These are phyloP conservation scores for Sinopyrophorus schimmeli DNA, from an alignment of 2,888 invertebrate genomes.

Conservation along the genomic window DNA sequence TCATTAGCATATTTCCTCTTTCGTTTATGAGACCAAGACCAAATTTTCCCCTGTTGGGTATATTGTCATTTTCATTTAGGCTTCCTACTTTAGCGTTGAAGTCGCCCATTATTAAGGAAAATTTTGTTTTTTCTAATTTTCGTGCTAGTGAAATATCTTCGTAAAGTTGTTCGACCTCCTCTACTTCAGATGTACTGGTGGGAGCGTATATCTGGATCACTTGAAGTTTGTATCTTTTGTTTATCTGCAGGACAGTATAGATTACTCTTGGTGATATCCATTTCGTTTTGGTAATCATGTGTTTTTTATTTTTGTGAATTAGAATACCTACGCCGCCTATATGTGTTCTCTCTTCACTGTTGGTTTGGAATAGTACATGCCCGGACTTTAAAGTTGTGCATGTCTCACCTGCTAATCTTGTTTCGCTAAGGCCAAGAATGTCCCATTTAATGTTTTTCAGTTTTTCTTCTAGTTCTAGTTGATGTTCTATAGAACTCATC, in stretches of 20 bases:
- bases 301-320: not conserved
- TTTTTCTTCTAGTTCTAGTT: slow-evolving; percentile 2
- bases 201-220: slow-evolving; percentile 2
- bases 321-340: no score
- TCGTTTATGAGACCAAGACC: not conserved
- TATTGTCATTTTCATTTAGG: slow-evolving; percentile 1
- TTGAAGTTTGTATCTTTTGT: not conserved
- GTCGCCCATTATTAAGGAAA: slow-evolving; percentile 1
- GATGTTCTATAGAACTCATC: not conserved
- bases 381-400: not conserved
- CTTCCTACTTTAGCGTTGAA: slow-evolving; percentile 5
- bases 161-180: not conserved
- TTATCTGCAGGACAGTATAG: not conserved
- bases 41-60: not conserved
- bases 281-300: slow-evolving; percentile 2
- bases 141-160: not conserved
- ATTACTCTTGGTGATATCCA: slow-evolving; percentile 1
- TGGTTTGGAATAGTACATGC: not conserved
- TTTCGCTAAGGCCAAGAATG: not conserved
- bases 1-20: not conserved
- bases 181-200: not conserved
- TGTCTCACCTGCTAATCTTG: not conserved
- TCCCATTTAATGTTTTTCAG: not conserved
- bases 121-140: slow-evolving; percentile 4
- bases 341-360: no score